A percentile compares a stretch with the other conserved stretches of the same genome.
Evolutionary conservation across 2,113 vertebrate genomes (phyloP).

Genomic region (human): GRCh38 chr7:133869001-133869500

Average conservation of each 20-base stretch:
- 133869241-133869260: neutral
- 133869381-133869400: neutral
- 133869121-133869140: neutral
- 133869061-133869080: neutral
- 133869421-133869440: neutral
- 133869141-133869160: too few relatives aligned
- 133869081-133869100: neutral
- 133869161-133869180: neutral
- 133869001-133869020: rapidly evolving
- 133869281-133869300: neutral
- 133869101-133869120: neutral
- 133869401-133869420: neutral
- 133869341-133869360: neutral
- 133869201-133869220: neutral
- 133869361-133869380: neutral
- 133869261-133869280: neutral
- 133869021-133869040: neutral
- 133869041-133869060: neutral
- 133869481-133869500: neutral
- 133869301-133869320: neutral
- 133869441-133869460: neutral
- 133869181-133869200: neutral
- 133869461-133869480: neutral
- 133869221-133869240: neutral
- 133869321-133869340: neutral